Percentiles rank a stretch among this genome's conserved stretches.
phyloP scores from a whole-genome alignment of 2,797 vertebrate species.

The Anguilla anguilla region DNA sequence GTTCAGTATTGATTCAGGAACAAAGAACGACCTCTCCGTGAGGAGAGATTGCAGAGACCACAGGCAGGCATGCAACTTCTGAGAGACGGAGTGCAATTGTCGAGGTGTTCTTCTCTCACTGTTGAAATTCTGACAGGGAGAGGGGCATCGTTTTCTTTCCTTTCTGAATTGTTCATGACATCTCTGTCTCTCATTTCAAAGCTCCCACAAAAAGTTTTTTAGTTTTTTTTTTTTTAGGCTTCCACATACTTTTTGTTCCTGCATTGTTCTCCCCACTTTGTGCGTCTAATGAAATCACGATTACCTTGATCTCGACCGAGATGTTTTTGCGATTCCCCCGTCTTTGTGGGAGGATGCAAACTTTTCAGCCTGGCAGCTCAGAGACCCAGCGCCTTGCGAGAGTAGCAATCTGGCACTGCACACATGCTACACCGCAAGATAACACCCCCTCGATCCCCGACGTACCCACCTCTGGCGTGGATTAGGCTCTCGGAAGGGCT shows the following conservation, averaged over 20 bases:
- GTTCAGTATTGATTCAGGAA: not conserved
- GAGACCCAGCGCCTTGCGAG: conserved; percentile 32
- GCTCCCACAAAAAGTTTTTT: not conserved
- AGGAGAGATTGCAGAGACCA: not conserved
- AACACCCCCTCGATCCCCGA: not conserved
- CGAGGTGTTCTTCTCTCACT: not conserved
- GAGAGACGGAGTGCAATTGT: not conserved
- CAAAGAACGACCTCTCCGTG: not conserved
- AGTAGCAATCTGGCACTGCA: not conserved
- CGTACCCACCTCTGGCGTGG: conserved; percentile 20
- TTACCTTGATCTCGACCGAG: conserved; percentile 49
- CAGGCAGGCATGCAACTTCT: not conserved
- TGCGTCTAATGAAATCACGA: conserved; percentile 24
- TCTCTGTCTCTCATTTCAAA: not conserved
- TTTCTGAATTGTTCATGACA: not conserved
- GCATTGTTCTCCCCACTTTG: not conserved
- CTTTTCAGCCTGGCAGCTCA: conserved; percentile 41
- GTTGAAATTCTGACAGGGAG: not conserved
- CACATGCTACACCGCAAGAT: not conserved
- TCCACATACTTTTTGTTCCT: not conserved
- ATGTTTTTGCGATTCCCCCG: conserved; percentile 42
- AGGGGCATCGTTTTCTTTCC: not conserved
- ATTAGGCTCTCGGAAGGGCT: conserved; percentile 22
- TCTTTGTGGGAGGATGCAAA: conserved; percentile 38
- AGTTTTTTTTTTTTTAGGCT: not conserved